A percentile compares a stretch with the other conserved stretches of the same genome.
Evolutionary conservation across 2,888 invertebrate genomes (phyloP).

Genomic region (Xylota sylvarum): DNA sequence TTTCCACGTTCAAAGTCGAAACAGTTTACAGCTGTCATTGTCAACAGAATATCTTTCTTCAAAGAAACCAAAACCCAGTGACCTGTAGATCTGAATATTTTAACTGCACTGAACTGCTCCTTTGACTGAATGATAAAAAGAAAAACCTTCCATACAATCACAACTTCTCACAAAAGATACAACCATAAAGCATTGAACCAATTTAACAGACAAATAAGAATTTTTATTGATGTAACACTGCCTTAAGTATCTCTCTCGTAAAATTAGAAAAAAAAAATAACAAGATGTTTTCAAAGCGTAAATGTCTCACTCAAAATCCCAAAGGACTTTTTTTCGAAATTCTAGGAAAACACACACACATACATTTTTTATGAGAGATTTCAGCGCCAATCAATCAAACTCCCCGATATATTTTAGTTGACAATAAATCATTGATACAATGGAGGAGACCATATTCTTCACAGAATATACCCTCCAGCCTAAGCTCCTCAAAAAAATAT

Average conservation of each 20-base stretch:
- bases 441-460: conserved; percentile 15
- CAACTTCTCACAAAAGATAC: neutral
- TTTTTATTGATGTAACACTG: neutral
- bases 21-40: neutral
- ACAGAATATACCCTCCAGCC: neutral
- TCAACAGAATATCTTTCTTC: neutral
- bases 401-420: conserved; percentile 52
- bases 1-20: neutral
- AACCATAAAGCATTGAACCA: neutral
- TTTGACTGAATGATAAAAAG: no score
- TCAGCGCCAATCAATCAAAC: conserved; percentile 63
- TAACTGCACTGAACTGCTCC: neutral
- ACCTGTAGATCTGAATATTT: neutral
- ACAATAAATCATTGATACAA: conserved; percentile 66
- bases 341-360: conserved; percentile 1
- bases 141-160: neutral
- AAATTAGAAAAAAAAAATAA: neutral
- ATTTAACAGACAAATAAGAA: neutral
- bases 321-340: neutral
- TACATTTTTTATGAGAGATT: conserved; percentile 8
- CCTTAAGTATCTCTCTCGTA: neutral
- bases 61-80: neutral
- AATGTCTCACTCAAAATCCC: conserved; percentile 10
- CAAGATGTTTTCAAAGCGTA: neutral
- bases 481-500: conserved; percentile 4